Evolutionary conservation across 2,797 vertebrate species (phyloP).

Genomic region (Hydrocynus forskahlii): DNA sequence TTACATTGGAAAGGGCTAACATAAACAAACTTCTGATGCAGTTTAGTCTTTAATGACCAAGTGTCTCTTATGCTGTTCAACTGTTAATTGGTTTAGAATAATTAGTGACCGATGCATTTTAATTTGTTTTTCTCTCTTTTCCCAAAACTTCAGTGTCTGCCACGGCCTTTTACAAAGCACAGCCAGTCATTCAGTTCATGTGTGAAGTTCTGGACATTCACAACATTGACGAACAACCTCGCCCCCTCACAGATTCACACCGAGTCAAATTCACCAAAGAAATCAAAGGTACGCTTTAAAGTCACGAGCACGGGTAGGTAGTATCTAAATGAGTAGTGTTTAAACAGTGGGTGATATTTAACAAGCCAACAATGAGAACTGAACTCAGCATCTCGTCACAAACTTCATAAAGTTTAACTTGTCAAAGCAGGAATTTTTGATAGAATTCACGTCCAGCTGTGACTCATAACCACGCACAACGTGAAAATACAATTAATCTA

Average conservation of each 20-base stretch:
- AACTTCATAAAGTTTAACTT: slow-evolving; percentile 7
- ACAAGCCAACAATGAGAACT: neutral
- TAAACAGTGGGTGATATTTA: no score
- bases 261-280: slow-evolving; percentile 99
- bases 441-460: neutral
- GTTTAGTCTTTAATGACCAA: no score
- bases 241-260: slow-evolving; percentile 98
- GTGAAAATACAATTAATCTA: slow-evolving; percentile 13
- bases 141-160: slow-evolving; percentile 85
- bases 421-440: slow-evolving; percentile 13
- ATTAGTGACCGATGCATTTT: neutral
- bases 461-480: slow-evolving; percentile 28
- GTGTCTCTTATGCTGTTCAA: no score
- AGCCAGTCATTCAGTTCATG: slow-evolving; percentile 99
- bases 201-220: slow-evolving; percentile 99
- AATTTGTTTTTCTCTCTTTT: neutral
- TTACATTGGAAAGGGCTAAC: no score
- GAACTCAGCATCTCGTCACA: neutral
- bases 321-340: neutral
- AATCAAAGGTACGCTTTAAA: slow-evolving; percentile 91
- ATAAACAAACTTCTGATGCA: no score
- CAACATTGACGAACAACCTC: slow-evolving; percentile 98
- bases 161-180: slow-evolving; percentile 99
- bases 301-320: no score
- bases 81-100: no score